phyloP scores from a whole-genome alignment of 2,797 vertebrate genomes.

The Myripristis murdjan region DNA sequence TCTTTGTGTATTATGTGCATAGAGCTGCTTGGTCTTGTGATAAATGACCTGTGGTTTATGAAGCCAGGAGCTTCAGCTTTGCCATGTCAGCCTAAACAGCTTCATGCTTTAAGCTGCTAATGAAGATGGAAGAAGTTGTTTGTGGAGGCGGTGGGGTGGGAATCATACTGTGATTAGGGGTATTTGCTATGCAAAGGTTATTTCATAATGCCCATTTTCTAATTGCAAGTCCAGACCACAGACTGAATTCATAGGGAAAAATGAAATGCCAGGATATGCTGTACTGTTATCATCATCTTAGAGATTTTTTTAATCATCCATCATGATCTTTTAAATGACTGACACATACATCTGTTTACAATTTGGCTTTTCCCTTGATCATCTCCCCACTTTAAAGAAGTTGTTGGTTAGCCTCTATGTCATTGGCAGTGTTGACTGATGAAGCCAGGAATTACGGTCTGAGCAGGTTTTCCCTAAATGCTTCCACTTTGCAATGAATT shows the following conservation, averaged over 20 bases:
- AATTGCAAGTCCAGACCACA: conserved; percentile 8
- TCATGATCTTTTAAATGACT: conserved; percentile 4
- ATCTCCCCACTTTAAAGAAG: background rate
- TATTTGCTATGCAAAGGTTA: conserved; percentile 21
- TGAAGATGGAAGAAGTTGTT: conserved; percentile 45
- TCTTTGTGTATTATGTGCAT: conserved; percentile 39
- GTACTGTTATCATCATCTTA: background rate
- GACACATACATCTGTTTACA: background rate
- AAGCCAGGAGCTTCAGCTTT: conserved; percentile 40
- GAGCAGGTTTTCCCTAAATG: too few relatives aligned
- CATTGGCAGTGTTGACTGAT: background rate
- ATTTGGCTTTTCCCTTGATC: background rate
- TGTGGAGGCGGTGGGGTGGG: background rate
- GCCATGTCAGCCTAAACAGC: conserved; percentile 27
- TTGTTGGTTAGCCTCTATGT: background rate
- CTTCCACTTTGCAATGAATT: too few relatives aligned
- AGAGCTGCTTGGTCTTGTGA: conserved; percentile 39
- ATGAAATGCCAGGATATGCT: conserved; percentile 12
- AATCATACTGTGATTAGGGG: conserved; percentile 11
- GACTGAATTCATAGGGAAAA: conserved; percentile 13
- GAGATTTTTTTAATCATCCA: background rate
- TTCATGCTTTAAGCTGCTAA: conserved; percentile 41
- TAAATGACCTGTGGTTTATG: conserved; percentile 59
- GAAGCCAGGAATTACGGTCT: background rate
- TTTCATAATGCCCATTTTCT: conserved; percentile 21